Evolutionary conservation across 2,113 vertebrate genomes (phyloP).

Genomic region (Syngnathus floridae): DNA sequence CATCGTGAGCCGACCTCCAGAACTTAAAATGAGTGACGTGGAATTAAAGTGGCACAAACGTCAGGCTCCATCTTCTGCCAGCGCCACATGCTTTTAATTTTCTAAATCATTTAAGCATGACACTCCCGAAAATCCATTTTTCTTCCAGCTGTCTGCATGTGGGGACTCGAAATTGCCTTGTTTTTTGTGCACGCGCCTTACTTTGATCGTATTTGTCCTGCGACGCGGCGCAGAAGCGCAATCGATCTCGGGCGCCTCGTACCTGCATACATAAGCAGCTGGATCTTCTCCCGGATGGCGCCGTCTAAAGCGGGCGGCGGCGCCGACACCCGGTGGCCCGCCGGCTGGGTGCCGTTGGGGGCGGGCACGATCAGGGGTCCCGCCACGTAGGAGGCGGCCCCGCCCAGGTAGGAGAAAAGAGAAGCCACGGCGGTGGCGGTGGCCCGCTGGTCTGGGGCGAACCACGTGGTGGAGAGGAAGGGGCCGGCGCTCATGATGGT

Average conservation of each 20-base stretch:
- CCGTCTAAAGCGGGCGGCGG: constrained; percentile 27
- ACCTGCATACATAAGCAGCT: constrained; percentile 91
- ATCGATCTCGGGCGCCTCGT: constrained; percentile 30
- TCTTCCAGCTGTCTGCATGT: constrained; percentile 30
- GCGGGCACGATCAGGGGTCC: constrained; percentile 88
- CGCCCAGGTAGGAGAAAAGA: constrained; percentile 82
- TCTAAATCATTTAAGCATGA: constrained; percentile 72
- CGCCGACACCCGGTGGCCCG: background rate
- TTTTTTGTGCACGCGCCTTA: background rate
- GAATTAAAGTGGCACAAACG: constrained; percentile 44
- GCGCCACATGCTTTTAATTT: constrained; percentile 62
- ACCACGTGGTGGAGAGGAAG: constrained; percentile 93
- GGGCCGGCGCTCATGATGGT: constrained; percentile 90
- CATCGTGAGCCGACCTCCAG: constrained; percentile 9
- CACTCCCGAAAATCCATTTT: constrained; percentile 39
- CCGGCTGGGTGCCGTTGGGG: constrained; percentile 75
- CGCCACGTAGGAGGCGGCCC: constrained; percentile 80
- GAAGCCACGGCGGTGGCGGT: constrained; percentile 92
- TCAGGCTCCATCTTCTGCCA: constrained; percentile 31
- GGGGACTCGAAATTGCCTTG: constrained; percentile 36
- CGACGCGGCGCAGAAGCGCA: constrained; percentile 36
- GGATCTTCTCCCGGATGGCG: constrained; percentile 81
- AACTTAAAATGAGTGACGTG: constrained; percentile 12
- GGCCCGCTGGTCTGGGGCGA: constrained; percentile 89
- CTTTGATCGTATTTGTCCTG: constrained; percentile 45